Base-by-base conservation (phyloP, 2,113 vertebrate genomes). In the Saccopteryx bilineata region DNA sequence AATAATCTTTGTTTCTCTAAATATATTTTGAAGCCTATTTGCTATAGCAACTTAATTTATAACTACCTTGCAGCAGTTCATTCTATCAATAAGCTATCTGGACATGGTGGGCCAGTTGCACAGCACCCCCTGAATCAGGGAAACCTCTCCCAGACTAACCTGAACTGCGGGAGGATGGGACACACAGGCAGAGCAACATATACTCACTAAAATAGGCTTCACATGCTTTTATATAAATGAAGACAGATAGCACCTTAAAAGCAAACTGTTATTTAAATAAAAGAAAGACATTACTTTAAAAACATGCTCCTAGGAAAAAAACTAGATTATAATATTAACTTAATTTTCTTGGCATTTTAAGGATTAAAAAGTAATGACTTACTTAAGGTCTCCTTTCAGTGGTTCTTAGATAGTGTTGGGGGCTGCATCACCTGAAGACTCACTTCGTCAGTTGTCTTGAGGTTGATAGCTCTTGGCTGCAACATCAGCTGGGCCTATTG, bases 271-370 rank as follows among this genome's bases (percentile, higher is more conserved):
- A 26, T 83, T 2, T 84, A 69, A 95, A 74, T 84, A 69, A 93
- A 74, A 87, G 69, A 79, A 94, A 79, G 56, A n/a, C 9, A 46
- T 76, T 23, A 60, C 48, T 31, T 78, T 46, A 91, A 91, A 86
- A 91, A 50, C 1, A 14, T 69, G 33, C 12, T 91, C 74, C 33
- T 80, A 54, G 65, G 52, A 28, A 52, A 31, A 69, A 80, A 52
- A 26, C 33, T 23, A 31, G 7, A 46, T 91, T 88, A 12, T 79
- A 85, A 50, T 81, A 33, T 52, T 66, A 69, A 83, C 33, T 82
- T 78, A 66, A 61, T 78, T 52, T 1, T 93, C 17, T 84, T 86
- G 52, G 15, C 13, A 80, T 80, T 86, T 69, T 56, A 86, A 68
- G 18, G 60, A n/a, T 66, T 80, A 52, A 72, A 91, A 71, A 28